phyloP scores from a whole-genome alignment of 2,888 invertebrate genomes.

The Calameuta pallipes region DNA sequence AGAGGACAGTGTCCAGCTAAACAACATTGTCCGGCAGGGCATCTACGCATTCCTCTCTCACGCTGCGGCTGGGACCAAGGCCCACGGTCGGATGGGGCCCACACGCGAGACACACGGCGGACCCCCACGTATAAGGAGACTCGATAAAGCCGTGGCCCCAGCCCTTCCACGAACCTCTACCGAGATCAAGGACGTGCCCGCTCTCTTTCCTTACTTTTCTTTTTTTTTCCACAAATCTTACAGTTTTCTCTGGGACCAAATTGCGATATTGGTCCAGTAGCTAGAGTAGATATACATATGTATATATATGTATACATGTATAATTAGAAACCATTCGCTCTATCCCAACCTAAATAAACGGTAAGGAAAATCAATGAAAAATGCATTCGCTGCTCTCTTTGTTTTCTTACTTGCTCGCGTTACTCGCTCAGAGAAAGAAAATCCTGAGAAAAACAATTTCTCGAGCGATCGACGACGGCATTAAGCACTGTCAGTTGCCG shows the following conservation, averaged over 20 bases:
- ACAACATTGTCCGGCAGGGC: slow-evolving; percentile 57
- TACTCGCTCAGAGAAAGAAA: slow-evolving; percentile 33
- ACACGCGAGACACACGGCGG: slow-evolving; percentile 31
- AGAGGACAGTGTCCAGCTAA: background rate
- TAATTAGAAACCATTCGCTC: background rate
- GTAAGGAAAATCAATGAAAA: background rate
- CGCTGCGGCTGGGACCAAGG: slow-evolving; percentile 50
- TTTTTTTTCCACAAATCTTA: background rate
- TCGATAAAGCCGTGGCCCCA: background rate
- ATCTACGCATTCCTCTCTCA: slow-evolving; percentile 64
- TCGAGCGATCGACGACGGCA: slow-evolving; percentile 35
- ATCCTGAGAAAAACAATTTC: slow-evolving; percentile 33
- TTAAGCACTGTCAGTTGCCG: slow-evolving; percentile 45
- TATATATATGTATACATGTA: too few relatives aligned
- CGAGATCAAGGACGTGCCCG: background rate
- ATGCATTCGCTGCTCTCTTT: background rate
- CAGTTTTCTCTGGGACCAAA: background rate
- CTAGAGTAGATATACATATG: too few relatives aligned
- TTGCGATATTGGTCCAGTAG: background rate
- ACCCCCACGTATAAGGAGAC: slow-evolving; percentile 22
- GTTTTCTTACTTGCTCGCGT: too few relatives aligned
- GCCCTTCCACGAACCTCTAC: background rate
- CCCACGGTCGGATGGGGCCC: slow-evolving; percentile 39
- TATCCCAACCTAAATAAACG: background rate
- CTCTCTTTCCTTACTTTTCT: background rate